Evolutionary conservation across 53 echinoderm and acorn worm genomes (phyloP).

Genomic region (Holothuria leucospilota): DNA sequence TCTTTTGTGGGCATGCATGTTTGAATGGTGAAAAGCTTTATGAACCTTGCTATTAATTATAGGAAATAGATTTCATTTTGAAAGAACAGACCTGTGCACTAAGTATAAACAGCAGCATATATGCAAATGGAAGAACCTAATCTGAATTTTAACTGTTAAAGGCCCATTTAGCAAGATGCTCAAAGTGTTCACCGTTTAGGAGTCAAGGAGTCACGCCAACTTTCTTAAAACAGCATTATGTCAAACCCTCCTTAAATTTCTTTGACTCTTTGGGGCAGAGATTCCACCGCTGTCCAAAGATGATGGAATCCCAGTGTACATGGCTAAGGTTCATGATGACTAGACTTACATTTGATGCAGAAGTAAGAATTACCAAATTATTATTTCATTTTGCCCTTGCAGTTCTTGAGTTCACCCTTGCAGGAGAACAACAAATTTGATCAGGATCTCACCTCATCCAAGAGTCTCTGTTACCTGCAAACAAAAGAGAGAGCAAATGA

Average conservation of each 20-base stretch:
- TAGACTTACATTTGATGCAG: slow-evolving; percentile 68
- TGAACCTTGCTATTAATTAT: too few species aligned
- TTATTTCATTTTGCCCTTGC: slow-evolving; percentile 1
- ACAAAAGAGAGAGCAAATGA: not conserved
- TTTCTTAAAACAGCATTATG: not conserved
- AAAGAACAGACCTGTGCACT: too few species aligned
- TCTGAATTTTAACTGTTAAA: not conserved
- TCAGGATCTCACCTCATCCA: not conserved
- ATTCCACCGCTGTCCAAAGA: slow-evolving; percentile 33
- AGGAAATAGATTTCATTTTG: too few species aligned
- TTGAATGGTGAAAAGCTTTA: too few species aligned
- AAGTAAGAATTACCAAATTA: slow-evolving; percentile 66
- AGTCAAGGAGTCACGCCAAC: too few species aligned
- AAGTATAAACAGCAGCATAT: too few species aligned
- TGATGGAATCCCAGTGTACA: slow-evolving; percentile 45
- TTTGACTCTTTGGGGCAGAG: slow-evolving; percentile 63
- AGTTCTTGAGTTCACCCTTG: not conserved
- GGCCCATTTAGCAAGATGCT: not conserved
- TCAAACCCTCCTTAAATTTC: slow-evolving; percentile 68
- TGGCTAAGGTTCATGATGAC: slow-evolving; percentile 53
- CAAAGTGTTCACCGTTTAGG: not conserved
- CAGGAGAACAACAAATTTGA: slow-evolving; percentile 36
- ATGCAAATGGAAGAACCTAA: too few species aligned
- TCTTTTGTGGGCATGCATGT: too few species aligned
- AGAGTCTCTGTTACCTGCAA: slow-evolving; percentile 14